These are phyloP conservation scores for Acrocyrtus sp. DNA, from an alignment of 2,888 invertebrate genomes.

Conservation along the genomic window DNA sequence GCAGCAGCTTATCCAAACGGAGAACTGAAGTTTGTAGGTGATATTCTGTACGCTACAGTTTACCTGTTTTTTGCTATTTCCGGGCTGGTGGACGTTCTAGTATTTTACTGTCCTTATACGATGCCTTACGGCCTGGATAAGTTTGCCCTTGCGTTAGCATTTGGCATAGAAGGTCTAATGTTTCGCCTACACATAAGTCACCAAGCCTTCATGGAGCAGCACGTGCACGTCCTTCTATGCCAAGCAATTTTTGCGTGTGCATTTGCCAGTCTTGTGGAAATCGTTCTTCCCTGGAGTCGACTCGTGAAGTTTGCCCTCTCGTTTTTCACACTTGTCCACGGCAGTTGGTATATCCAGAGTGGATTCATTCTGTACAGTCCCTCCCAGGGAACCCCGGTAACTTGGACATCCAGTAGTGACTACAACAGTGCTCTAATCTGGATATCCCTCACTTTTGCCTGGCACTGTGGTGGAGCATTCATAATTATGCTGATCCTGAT, in stretches of 20 bases:
- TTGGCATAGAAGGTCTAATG: conserved; percentile 67
- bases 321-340: conserved; percentile 62
- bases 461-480: conserved; percentile 61
- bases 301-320: conserved; percentile 59
- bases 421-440: conserved; percentile 61
- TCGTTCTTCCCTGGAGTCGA: conserved; percentile 58
- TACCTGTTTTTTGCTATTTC: conserved; percentile 67
- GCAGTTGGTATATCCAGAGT: conserved; percentile 63
- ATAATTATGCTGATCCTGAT: conserved; percentile 57
- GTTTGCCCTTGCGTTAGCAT: conserved; percentile 66
- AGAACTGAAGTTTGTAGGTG: conserved; percentile 57
- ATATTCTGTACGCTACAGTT: conserved; percentile 65
- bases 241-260: conserved; percentile 61
- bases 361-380: conserved; percentile 63
- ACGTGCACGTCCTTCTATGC: conserved; percentile 54
- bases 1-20: conserved; percentile 57
- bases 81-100: conserved; percentile 66
- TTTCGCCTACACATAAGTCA: conserved; percentile 55
- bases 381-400: conserved; percentile 27
- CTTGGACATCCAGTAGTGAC: conserved; percentile 59
- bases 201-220: conserved; percentile 61
- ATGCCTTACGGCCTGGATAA: conserved; percentile 66
- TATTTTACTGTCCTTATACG: conserved; percentile 66
- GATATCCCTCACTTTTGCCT: conserved; percentile 61
- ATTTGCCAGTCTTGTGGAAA: conserved; percentile 57